phyloP scores from a whole-genome alignment of 2,113 vertebrate species.

The Cynoglossus semilaevis region DNA sequence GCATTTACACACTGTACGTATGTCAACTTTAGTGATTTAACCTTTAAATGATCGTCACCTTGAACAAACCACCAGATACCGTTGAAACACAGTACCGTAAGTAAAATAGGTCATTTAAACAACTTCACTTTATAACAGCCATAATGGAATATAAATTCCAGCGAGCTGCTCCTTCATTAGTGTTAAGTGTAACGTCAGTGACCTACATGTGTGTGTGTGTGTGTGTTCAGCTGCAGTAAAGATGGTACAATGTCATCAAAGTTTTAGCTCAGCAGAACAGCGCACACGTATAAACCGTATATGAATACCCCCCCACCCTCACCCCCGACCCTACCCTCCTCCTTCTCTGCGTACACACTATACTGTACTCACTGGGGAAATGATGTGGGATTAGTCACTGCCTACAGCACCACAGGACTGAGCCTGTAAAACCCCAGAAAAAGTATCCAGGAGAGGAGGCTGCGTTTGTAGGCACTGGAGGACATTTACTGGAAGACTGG shows the following conservation, averaged over 20 bases:
- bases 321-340: too few species aligned
- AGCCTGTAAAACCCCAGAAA: constrained; percentile 42
- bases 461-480: constrained; percentile 16
- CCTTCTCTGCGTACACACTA: constrained; percentile 27
- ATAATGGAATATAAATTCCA: too few species aligned
- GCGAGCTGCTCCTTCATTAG: background rate
- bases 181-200: constrained; percentile 27
- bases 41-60: too few species aligned
- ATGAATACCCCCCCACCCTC: background rate
- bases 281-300: constrained; percentile 34
- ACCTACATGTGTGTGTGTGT: constrained; percentile 42
- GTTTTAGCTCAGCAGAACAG: constrained; percentile 61
- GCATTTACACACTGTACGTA: too few species aligned
- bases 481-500: constrained; percentile 30
- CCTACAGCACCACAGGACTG: constrained; percentile 36
- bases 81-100: too few species aligned
- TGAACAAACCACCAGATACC: too few species aligned
- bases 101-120: too few species aligned
- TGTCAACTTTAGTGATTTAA: too few species aligned
- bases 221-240: constrained; percentile 33
- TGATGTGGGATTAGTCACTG: constrained; percentile 58
- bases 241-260: constrained; percentile 59
- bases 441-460: constrained; percentile 36
- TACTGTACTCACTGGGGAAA: constrained; percentile 35
- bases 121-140: too few species aligned